Evolutionary conservation across 2,888 invertebrate species (phyloP).

Genomic region (Auanema freiburgensis): DNA sequence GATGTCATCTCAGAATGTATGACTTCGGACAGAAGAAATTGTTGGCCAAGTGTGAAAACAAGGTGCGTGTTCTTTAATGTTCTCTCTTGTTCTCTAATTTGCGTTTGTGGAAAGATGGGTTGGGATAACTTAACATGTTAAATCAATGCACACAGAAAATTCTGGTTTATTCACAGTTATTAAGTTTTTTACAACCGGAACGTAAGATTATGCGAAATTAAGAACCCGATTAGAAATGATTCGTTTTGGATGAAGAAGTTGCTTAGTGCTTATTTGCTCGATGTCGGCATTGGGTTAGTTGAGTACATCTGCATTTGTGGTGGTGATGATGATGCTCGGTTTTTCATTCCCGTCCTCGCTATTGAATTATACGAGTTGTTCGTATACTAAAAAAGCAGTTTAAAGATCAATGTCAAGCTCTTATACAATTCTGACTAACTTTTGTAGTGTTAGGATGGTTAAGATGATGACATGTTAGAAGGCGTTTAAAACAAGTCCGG

Average conservation of each 20-base stretch:
- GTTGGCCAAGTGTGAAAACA: constrained; percentile 94
- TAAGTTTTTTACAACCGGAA: constrained; percentile 3
- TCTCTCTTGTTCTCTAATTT: not conserved
- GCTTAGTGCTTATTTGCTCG: not conserved
- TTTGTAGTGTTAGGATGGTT: constrained; percentile 36
- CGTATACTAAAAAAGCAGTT: constrained; percentile 38
- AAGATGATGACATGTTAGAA: constrained; percentile 62
- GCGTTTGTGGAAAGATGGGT: not conserved
- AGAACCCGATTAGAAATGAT: not conserved
- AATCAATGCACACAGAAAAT: no score
- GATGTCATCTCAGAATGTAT: constrained; percentile 86
- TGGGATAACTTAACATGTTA: no score
- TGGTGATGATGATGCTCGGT: constrained; percentile 22
- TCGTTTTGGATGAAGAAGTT: not conserved
- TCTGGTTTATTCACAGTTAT: not conserved
- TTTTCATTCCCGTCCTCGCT: constrained; percentile 31
- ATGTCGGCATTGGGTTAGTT: no score
- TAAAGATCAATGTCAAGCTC: not conserved
- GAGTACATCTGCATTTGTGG: constrained; percentile 19
- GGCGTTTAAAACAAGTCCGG: constrained; percentile 61
- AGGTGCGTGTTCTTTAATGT: constrained; percentile 67
- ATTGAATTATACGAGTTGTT: constrained; percentile 53
- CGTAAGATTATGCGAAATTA: not conserved
- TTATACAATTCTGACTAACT: constrained; percentile 8
- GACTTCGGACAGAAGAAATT: constrained; percentile 95